Evolutionary conservation across 1,140 invertebrate genomes (phyloP), one percentile per base, ranked within the genome.

Genomic region (Zaprionus capensis): DNA sequence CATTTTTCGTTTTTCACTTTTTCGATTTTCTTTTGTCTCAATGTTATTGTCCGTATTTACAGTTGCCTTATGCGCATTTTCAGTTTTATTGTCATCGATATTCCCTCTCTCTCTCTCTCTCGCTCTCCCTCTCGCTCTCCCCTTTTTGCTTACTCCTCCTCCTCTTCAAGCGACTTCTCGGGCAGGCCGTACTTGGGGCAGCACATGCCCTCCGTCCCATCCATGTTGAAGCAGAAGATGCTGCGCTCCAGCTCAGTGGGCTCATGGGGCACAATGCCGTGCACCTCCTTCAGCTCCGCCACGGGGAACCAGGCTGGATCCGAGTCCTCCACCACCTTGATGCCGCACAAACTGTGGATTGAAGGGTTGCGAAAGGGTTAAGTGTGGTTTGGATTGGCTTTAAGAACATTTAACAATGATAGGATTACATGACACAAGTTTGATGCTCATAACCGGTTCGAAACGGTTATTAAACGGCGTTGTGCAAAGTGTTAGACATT

Each of bases 231-330:
- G 87, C 97, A 97, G 93, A 98, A 98, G 1, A 98, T 93, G 24
- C 96, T 91, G 14, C 95, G 96, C 92, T 98, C 97, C 12, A 97
- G 94, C 5, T 95, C 93, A 2, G 97, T 96, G 1, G 94, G 94
- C 87, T 97, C 96, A 77, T 97, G 96, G 2, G 96, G 95, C 70
- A 96, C 94, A 59, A 98, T 96, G 57, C 96, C 96, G 82, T 98
- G 96, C 90, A 97, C 98, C 85, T 98, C 97, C 79, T 96, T 96
- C 1, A 98, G 93, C 78, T 98, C 97, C 15, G 96, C 95, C 1
- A 96, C 96, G 0, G 97, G 97, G 91, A 98, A 98, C 97, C 97
- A 98, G 12, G 97, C 97, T 70, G 97, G 96, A 91, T 97, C 97
- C 62, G 97, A 96, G 80, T 98, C 97, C n/a, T 97, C 96, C 46